Evolutionary conservation across 2,888 invertebrate species (phyloP).

Genomic region (Halictus ligatus): DNA sequence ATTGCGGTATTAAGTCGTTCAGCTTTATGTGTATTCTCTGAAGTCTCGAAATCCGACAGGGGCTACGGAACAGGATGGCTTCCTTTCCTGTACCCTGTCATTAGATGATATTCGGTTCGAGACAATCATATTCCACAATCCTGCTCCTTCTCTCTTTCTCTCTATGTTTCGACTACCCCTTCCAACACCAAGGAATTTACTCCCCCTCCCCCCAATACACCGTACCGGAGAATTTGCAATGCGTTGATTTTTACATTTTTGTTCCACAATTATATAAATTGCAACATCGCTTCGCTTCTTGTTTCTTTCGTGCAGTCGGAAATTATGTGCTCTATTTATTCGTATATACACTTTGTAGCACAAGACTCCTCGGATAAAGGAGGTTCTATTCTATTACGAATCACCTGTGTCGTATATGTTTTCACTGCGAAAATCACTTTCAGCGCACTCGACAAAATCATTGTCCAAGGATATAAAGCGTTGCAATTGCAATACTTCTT

Average conservation of each 20-base stretch:
- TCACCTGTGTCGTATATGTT: neutral
- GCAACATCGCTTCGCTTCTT: neutral
- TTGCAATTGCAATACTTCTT: slow-evolving; percentile 99
- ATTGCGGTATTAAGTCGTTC: slow-evolving; percentile 84
- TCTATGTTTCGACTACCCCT: slow-evolving; percentile 64
- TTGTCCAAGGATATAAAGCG: slow-evolving; percentile 98
- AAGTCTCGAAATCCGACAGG: slow-evolving; percentile 78
- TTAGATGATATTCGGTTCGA: slow-evolving; percentile 81
- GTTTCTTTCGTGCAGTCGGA: neutral
- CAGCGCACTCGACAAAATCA: slow-evolving; percentile 98
- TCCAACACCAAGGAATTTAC: slow-evolving; percentile 71
- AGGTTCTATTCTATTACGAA: neutral
- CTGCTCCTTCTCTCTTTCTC: slow-evolving; percentile 45
- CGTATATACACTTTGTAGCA: too few species aligned
- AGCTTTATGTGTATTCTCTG: slow-evolving; percentile 84
- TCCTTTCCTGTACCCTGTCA: slow-evolving; percentile 80
- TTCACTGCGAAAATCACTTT: slow-evolving; percentile 63
- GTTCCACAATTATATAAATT: neutral
- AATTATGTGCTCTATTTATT: neutral
- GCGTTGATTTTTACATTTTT: neutral
- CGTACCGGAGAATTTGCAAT: neutral
- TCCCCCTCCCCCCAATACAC: slow-evolving; percentile 44
- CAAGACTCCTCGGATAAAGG: neutral
- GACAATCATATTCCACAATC: slow-evolving; percentile 80
- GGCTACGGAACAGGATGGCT: slow-evolving; percentile 69